Conservation (phyloP, 2,888 invertebrate genomes). For the Rhopalosiphum nymphaeae region DNA sequence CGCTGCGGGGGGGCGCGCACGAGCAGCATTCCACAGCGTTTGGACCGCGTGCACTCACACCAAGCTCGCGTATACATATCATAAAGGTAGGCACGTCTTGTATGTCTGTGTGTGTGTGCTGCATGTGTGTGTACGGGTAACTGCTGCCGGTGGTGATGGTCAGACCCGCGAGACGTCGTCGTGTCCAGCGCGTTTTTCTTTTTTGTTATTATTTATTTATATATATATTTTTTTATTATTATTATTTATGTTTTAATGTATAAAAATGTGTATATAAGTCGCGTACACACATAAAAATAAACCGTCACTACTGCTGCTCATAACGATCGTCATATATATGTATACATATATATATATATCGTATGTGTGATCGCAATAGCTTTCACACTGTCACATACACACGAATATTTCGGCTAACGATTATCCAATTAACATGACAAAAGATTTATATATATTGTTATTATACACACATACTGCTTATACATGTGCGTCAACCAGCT, state of each 20-base stretch:
- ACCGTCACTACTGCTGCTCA: slow-evolving; percentile 12
- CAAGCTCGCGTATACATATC: neutral
- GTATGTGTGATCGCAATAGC: slow-evolving; percentile 34
- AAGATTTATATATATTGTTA: slow-evolving; percentile 60
- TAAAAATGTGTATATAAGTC: slow-evolving; percentile 13
- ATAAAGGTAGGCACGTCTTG: neutral
- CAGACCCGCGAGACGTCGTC: slow-evolving; percentile 50
- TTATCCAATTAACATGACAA: slow-evolving; percentile 65
- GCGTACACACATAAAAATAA: slow-evolving; percentile 1
- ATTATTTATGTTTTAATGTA: slow-evolving; percentile 57
- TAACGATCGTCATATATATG: slow-evolving; percentile 19
- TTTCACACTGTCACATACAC: slow-evolving; percentile 54
- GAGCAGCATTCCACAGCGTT: slow-evolving; percentile 52
- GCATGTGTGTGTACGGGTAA: neutral
- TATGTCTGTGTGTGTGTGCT: neutral
- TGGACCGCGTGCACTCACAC: slow-evolving; percentile 2
- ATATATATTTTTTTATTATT: slow-evolving; percentile 20
- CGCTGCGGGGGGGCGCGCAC: slow-evolving; percentile 44
- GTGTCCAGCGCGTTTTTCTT: slow-evolving; percentile 45
- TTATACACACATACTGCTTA: neutral
- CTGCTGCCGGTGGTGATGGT: slow-evolving; percentile 47
- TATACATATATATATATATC: neutral
- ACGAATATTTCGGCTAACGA: slow-evolving; percentile 60
- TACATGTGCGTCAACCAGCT: neutral
- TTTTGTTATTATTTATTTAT: neutral